These are phyloP conservation scores for Athalia rosae DNA, from an alignment of 2,888 invertebrate genomes.

Conservation along the genomic window DNA sequence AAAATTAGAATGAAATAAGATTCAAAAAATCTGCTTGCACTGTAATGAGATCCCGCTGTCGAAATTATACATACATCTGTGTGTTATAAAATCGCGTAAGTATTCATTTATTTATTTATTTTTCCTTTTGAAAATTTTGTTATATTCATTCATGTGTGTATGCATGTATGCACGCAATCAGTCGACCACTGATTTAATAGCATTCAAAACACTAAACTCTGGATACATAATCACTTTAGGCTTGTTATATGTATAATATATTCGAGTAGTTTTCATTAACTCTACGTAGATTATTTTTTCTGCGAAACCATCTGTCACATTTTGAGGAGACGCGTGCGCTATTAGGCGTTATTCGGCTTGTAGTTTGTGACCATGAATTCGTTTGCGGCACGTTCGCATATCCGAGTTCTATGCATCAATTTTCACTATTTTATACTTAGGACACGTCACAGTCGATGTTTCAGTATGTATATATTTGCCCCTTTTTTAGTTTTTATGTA, in stretches of 20 bases:
- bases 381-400: no score
- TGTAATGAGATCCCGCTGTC: constrained; percentile 17
- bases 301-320: constrained; percentile 16
- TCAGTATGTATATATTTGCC: constrained; percentile 1
- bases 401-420: no score
- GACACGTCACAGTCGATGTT: no score
- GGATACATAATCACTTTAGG: no score
- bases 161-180: not conserved
- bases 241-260: no score
- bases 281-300: not conserved
- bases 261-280: not conserved
- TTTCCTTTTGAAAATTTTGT: not conserved
- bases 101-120: not conserved
- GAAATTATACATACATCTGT: not conserved
- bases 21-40: not conserved
- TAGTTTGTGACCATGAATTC: no score
- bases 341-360: no score
- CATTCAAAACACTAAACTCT: no score
- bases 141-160: not conserved
- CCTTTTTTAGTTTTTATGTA: not conserved
- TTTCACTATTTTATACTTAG: no score
- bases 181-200: no score
- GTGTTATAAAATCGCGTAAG: constrained; percentile 6
- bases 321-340: not conserved
- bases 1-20: not conserved